Evolutionary conservation across 2,113 vertebrate genomes (phyloP).

Genomic region (Ailuropoda melanoleuca): DNA sequence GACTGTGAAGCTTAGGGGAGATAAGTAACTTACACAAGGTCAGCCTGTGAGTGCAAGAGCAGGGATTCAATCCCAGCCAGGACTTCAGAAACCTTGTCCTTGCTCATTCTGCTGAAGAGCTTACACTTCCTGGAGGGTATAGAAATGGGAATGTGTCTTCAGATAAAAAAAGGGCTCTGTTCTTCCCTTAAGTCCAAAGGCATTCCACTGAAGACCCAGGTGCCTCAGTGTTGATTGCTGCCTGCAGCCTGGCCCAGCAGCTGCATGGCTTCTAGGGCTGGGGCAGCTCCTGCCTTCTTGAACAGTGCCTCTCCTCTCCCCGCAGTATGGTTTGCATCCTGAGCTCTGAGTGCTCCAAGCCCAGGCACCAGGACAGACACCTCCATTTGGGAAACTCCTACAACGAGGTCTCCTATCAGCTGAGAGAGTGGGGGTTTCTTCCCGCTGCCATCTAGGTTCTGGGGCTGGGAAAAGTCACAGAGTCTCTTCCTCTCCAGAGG

Average conservation of each 20-base stretch:
- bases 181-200: not conserved
- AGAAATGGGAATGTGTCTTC: not conserved
- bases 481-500: not conserved
- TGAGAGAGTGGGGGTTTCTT: not conserved
- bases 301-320: not conserved
- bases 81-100: not conserved
- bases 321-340: not conserved
- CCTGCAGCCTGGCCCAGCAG: not conserved
- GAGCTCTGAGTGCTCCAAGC: not conserved
- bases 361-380: accelerated
- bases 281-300: accelerated
- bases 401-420: not conserved
- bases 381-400: not conserved
- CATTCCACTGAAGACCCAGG: too few species aligned
- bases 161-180: not conserved
- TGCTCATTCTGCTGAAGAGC: not conserved
- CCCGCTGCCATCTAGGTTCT: not conserved
- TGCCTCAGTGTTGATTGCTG: not conserved
- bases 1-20: not conserved
- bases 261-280: accelerated
- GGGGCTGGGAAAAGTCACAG: not conserved
- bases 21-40: not conserved
- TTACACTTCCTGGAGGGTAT: not conserved
- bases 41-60: not conserved
- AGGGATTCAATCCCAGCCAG: not conserved